Conservation (phyloP, 2,888 invertebrate genomes). For the Cremastobaeus sp. region DNA sequence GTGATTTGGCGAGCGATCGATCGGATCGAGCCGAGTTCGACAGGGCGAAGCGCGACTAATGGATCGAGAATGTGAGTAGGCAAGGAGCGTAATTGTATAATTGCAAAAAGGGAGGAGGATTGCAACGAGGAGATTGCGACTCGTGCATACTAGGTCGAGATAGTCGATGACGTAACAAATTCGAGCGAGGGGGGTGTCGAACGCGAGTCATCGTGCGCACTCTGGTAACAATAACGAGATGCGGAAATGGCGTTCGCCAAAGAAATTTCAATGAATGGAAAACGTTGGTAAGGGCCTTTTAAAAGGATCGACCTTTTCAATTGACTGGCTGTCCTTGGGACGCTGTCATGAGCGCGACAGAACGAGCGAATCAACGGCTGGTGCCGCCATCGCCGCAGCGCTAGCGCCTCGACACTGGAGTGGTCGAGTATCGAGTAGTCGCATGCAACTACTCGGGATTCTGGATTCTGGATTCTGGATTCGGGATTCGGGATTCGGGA, state of each 20-base stretch:
- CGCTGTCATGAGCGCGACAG: conserved; percentile 32
- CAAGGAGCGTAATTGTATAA: conserved; percentile 17
- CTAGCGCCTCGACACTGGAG: conserved; percentile 23
- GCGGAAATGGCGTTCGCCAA: conserved; percentile 65
- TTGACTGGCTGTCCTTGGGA: conserved; percentile 74
- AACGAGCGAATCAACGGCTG: conserved; percentile 36
- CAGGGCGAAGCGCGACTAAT: too few species aligned
- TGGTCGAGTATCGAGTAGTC: conserved; percentile 11
- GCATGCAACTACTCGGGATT: conserved; percentile 1
- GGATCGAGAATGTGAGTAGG: background rate
- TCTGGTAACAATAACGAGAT: conserved; percentile 62
- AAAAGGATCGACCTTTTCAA: conserved; percentile 77
- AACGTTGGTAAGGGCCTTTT: conserved; percentile 73
- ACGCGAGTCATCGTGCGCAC: conserved; percentile 53
- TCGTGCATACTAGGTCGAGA: conserved; percentile 54
- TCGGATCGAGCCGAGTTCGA: too few species aligned
- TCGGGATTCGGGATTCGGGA: too few species aligned
- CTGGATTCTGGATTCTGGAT: too few species aligned
- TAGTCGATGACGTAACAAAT: conserved; percentile 56
- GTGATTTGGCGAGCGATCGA: too few species aligned
- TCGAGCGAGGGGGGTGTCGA: conserved; percentile 44
- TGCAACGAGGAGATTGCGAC: conserved; percentile 42
- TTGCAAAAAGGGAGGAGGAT: conserved; percentile 2
- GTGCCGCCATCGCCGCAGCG: conserved; percentile 56
- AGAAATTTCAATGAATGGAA: conserved; percentile 76